phyloP scores from a whole-genome alignment of 2,113 vertebrate species.

The Siphamia tubifer region DNA sequence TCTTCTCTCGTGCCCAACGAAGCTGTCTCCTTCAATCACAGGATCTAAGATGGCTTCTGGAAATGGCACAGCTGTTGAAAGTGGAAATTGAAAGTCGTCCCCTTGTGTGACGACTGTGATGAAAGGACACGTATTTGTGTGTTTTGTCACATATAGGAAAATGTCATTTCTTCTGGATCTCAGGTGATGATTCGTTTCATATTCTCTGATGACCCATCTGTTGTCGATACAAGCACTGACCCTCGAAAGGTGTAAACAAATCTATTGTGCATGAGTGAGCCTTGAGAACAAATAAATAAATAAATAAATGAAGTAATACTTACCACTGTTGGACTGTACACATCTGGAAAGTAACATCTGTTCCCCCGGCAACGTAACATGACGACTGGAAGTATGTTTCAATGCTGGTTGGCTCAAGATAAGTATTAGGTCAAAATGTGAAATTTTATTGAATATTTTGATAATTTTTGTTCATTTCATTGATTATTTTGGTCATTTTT shows the following conservation, averaged over 20 bases:
- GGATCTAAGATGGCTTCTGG: conserved; percentile 5
- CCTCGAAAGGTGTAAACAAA: conserved; percentile 48
- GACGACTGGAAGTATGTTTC: too few relatives aligned
- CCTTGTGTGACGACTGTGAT: conserved; percentile 17
- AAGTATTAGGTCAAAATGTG: too few relatives aligned
- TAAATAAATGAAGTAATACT: too few relatives aligned
- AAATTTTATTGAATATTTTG: too few relatives aligned
- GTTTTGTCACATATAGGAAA: conserved; percentile 17
- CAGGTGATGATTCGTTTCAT: conserved; percentile 7
- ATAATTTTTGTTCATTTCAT: too few relatives aligned
- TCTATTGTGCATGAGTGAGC: conserved; percentile 10
- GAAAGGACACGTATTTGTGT: conserved; percentile 29
- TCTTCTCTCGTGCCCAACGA: conserved; percentile 11
- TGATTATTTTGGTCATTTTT: too few relatives aligned
- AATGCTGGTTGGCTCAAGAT: too few relatives aligned
- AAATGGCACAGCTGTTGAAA: conserved; percentile 34
- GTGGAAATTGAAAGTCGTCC: neutral
- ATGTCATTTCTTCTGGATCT: neutral
- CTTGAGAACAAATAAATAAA: too few relatives aligned
- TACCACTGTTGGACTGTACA: conserved; percentile 15
- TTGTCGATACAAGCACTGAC: conserved; percentile 13
- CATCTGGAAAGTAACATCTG: conserved; percentile 64
- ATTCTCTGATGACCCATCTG: conserved; percentile 32
- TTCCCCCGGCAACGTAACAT: too few relatives aligned
- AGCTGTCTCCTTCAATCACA: conserved; percentile 40